These are phyloP conservation scores for Nesometra sesokonis DNA, from an alignment of 35 echinoderm and acorn worm species.

Conservation along the genomic window DNA sequence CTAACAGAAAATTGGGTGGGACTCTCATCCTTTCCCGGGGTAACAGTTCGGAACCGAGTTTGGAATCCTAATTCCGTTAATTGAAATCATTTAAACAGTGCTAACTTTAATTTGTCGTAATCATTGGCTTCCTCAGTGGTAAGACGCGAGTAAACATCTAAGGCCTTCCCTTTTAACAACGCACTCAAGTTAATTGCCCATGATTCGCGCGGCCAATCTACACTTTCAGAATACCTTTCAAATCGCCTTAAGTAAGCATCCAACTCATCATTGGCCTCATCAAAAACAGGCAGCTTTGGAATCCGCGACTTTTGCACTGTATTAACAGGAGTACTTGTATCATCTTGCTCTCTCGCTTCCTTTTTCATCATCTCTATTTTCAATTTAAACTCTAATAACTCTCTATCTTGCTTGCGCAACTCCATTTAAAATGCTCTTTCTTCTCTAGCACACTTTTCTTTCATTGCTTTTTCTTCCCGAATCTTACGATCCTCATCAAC, in stretches of 20 bases:
- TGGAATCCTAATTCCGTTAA: constrained; percentile 7
- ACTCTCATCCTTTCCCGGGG: constrained; percentile 32
- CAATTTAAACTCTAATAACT: too few species aligned
- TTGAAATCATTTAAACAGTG: background rate
- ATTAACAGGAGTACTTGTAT: too few species aligned
- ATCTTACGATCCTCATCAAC: too few species aligned
- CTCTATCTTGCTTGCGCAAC: too few species aligned
- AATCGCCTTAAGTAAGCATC: constrained; percentile 34
- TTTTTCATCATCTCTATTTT: too few species aligned
- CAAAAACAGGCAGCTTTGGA: constrained; percentile 12
- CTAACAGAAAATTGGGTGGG: constrained; percentile 37
- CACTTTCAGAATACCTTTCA: constrained; percentile 14
- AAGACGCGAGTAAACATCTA: constrained; percentile 5
- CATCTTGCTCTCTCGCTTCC: too few species aligned
- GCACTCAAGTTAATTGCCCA: constrained; percentile 46
- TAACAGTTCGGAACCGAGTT: constrained; percentile 11
- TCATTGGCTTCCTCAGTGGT: background rate
- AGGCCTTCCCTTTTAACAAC: constrained; percentile 41
- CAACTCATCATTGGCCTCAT: constrained; percentile 38
- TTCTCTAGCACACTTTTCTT: too few species aligned
- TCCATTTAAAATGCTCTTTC: too few species aligned
- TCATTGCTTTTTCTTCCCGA: too few species aligned
- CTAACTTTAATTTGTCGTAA: background rate
- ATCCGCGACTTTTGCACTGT: background rate
- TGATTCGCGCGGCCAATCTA: constrained; percentile 15